These are phyloP conservation scores for Tolypeutes matacus DNA, from an alignment of 2,797 vertebrate genomes.

Conservation along the genomic window DNA sequence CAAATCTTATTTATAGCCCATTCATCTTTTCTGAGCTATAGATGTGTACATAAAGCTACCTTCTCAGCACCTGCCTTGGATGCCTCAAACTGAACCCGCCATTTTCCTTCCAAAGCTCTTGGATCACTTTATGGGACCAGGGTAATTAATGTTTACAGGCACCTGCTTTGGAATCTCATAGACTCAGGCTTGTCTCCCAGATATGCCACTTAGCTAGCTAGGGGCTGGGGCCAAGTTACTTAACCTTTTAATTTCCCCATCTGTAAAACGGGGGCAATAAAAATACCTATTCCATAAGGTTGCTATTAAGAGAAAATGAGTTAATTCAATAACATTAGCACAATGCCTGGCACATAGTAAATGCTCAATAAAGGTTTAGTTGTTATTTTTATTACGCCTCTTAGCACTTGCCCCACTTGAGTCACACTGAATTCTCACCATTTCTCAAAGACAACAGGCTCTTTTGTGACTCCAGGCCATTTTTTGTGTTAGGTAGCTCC, in stretches of 20 bases:
- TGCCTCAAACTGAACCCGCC: neutral
- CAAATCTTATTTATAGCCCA: neutral
- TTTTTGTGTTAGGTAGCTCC: neutral
- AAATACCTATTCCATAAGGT: slow-evolving; percentile 1
- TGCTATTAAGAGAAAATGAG: neutral
- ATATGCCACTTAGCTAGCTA: neutral
- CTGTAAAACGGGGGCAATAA: slow-evolving; percentile 46
- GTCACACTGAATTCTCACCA: neutral
- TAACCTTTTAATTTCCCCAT: slow-evolving; percentile 9
- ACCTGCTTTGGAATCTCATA: neutral
- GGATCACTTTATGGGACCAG: neutral
- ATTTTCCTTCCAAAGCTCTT: neutral
- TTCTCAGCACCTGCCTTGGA: neutral
- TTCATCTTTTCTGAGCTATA: neutral
- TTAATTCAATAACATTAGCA: neutral
- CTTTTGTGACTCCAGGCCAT: neutral
- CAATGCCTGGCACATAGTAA: neutral
- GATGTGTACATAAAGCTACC: neutral
- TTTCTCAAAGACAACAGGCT: neutral
- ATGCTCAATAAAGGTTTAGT: neutral
- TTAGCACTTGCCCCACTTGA: neutral
- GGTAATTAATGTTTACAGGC: neutral
- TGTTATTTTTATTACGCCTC: neutral
- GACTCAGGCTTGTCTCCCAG: neutral
- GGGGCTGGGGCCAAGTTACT: neutral